Evolutionary conservation across 2,113 vertebrate genomes (phyloP), one percentile per base, ranked within the genome.

Genomic region (Galemys pyrenaicus): DNA sequence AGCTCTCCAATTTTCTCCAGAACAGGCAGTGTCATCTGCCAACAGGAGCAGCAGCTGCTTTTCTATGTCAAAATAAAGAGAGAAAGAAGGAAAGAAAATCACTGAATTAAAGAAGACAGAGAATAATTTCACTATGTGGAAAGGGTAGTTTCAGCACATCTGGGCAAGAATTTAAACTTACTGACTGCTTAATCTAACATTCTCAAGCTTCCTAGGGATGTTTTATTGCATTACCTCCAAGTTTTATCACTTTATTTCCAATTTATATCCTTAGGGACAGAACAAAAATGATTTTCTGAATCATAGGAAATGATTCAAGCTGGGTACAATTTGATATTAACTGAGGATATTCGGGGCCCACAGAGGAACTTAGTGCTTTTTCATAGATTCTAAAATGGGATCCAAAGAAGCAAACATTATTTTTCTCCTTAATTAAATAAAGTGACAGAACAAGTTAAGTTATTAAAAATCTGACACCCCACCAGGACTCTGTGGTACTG

Each of bases 241-340:
- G 44, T 92, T 94, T 91, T 64, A 92, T 86, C 95, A 62, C 82
- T 86, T 91, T 86, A 82, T 56, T 89, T 86, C 87, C 89, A 62
- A 79, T 89, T 73, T 89, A 46, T 82, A 80, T 60, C 95, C 93
- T 71, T 83, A n/a, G 89, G 65, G 87, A 86, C 20, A 64, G 79
- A 91, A 84, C 58, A 95, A 89, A 95, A 91, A 71, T 79, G 86
- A 81, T 89, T 91, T 94, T 96, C 70, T 87, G 83, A 91, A 56
- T 96, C 95, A 87, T 0, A 77, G 95, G 91, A 94, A 96, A 75
- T 83, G 62, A 79, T 58, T 80, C 64, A 82, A 96, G 89, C 74
- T 35, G 92, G 74, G 85, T 28, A 90, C 82, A 80, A 95, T 87
- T 77, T 68, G 60, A 86, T 87, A 82, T 65, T 78, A 92, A 88